phyloP scores from a whole-genome alignment of 2,888 invertebrate genomes.

The Zaprionus bogoriensis region DNA sequence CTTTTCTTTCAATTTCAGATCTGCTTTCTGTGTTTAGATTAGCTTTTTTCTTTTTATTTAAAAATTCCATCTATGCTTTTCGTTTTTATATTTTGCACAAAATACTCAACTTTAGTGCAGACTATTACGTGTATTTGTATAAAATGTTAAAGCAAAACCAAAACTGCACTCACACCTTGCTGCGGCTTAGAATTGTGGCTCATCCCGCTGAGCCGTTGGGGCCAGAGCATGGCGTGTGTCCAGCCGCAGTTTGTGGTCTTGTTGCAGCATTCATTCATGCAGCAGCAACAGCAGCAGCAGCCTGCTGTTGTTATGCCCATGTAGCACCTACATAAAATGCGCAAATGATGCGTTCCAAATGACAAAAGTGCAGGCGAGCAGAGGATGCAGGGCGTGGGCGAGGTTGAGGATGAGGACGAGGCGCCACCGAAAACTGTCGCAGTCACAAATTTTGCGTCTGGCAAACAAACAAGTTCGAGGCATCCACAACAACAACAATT shows the following conservation, averaged over 20 bases:
- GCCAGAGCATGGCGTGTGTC: slow-evolving; percentile 9
- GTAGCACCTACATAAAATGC: slow-evolving; percentile 73
- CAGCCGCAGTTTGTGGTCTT: slow-evolving; percentile 55
- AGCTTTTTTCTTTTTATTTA: neutral
- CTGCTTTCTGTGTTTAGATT: neutral
- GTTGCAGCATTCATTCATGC: slow-evolving; percentile 50
- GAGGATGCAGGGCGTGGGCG: neutral
- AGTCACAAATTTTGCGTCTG: slow-evolving; percentile 73
- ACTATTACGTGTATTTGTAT: too few relatives aligned
- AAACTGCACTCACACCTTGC: neutral
- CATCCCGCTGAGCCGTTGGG: neutral
- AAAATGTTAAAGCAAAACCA: too few relatives aligned
- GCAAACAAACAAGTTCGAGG: slow-evolving; percentile 50
- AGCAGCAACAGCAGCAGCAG: slow-evolving; percentile 30
- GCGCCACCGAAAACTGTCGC: slow-evolving; percentile 66
- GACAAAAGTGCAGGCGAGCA: slow-evolving; percentile 7
- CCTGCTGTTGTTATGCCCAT: slow-evolving; percentile 40
- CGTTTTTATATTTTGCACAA: neutral
- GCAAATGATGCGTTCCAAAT: slow-evolving; percentile 72
- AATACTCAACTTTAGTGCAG: too few relatives aligned
- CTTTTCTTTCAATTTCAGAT: too few relatives aligned
- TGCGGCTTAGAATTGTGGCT: neutral
- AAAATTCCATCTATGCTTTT: too few relatives aligned
- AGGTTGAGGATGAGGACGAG: neutral
- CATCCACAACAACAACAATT: slow-evolving; percentile 32